Evolutionary conservation across 1,140 invertebrate species (phyloP), one percentile per base, ranked within the genome.

Genomic region (Drosophila littoralis): DNA sequence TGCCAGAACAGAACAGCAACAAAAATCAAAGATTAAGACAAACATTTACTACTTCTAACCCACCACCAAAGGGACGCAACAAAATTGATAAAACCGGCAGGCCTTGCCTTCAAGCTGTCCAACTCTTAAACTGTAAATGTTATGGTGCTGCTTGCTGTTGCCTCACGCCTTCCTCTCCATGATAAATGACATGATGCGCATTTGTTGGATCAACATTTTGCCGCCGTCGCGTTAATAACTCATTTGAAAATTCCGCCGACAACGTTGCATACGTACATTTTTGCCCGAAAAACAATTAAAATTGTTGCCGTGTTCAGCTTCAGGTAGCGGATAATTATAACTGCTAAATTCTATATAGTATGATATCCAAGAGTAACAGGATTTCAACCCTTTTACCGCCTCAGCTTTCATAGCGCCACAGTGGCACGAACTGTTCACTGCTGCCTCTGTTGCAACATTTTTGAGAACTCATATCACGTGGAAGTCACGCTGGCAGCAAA

Each of bases 11-110:
- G 52, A 71, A n/a, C 63, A 32, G 59, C 55, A 57, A 68, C 83
- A 81, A 89, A 90, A 92, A 92, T 92, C 91, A 92, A 92, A 92
- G 91, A 92, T 92, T 92, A 92, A 91, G 91, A 91, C 91, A 91
- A 91, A 90, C 91, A 91, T 91, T 91, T 83, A 88, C 82, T 65
- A 66, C 71, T 79, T 51, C 66, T 52, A 66, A 51, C 64, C 81
- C 61, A 63, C 66, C 66, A 61, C 55, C 65, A 32, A 42, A 50
- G n/a, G 12, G 22, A 35, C 17, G 6, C 4, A 2, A 43, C 46
- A 17, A 35, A 66, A 43, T 28, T 0, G 28, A 40, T 43, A 51
- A 64, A 40, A 36, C 67, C 46, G 61, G 9, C 52, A 61, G 66
- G 59, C 76, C 68, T 79, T 69, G 79, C 79, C 78, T 78, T 48